These are phyloP conservation scores for Phylloscopus trochilus DNA, from an alignment of 2,113 vertebrate species.

Conservation along the genomic window DNA sequence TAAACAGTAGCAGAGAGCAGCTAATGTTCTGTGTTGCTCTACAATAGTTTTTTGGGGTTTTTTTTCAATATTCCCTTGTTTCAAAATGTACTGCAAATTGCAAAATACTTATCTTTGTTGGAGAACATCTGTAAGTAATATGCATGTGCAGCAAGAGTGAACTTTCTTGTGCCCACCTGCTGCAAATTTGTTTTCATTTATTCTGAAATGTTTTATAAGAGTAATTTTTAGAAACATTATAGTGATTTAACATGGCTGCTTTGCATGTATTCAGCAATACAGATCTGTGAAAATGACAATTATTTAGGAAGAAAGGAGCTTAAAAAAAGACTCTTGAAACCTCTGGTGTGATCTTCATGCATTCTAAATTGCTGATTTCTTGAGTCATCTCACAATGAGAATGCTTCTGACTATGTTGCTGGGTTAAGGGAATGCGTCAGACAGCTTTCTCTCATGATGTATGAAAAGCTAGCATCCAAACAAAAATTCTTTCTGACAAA, in stretches of 20 bases:
- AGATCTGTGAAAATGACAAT: neutral
- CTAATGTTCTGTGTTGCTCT: neutral
- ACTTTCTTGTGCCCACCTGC: neutral
- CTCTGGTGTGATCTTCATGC: neutral
- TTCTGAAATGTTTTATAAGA: neutral
- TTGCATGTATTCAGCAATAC: neutral
- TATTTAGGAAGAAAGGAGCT: neutral
- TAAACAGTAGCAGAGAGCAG: neutral
- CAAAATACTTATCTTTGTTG: neutral
- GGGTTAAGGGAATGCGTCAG: neutral
- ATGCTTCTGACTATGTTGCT: neutral
- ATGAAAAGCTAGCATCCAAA: constrained; percentile 19
- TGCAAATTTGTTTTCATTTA: neutral
- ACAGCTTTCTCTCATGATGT: neutral
- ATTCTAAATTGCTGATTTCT: constrained; percentile 5
- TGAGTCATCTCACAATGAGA: constrained; percentile 1
- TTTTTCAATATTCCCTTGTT: neutral
- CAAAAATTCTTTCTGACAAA: constrained; percentile 43
- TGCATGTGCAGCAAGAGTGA: neutral
- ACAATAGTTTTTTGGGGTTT: neutral
- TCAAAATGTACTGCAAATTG: neutral
- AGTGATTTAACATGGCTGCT: neutral
- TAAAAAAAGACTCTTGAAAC: neutral
- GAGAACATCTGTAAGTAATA: neutral
- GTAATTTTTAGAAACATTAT: neutral